These are phyloP conservation scores for Drosophila paulistorum DNA, from an alignment of 1,140 invertebrate genomes.

Conservation along the genomic window DNA sequence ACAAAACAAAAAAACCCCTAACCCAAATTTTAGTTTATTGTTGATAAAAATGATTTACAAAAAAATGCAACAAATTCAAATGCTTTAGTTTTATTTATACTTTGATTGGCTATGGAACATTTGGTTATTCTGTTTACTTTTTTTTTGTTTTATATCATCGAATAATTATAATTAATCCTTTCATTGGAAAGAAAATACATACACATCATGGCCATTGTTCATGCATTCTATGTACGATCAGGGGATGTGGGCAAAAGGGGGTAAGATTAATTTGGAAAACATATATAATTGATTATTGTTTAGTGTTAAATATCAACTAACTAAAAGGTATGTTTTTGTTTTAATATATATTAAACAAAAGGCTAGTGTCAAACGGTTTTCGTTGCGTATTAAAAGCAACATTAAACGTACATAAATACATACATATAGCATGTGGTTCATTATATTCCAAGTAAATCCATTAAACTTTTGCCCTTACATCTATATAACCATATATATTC, in stretches of 20 bases:
- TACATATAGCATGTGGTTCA: constrained; percentile 74
- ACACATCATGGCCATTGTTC: constrained; percentile 52
- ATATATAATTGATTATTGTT: constrained; percentile 34
- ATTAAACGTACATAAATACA: constrained; percentile 14
- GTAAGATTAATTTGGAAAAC: constrained; percentile 41
- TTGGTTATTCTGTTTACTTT: constrained; percentile 42
- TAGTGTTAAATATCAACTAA: constrained; percentile 50
- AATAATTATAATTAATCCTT: constrained; percentile 16
- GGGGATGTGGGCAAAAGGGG: constrained; percentile 25
- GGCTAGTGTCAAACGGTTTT: constrained; percentile 43
- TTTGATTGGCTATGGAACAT: constrained; percentile 71
- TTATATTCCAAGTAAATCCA: constrained; percentile 37
- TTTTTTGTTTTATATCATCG: constrained; percentile 24
- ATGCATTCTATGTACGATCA: neutral
- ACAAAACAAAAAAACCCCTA: constrained; percentile 26
- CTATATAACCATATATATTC: constrained; percentile 42
- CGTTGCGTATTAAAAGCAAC: constrained; percentile 16
- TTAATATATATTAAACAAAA: constrained; percentile 15
- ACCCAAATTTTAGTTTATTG: constrained; percentile 41
- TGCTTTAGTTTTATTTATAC: constrained; percentile 39
- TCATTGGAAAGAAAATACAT: constrained; percentile 38
- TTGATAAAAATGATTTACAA: constrained; percentile 35
- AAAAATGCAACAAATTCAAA: constrained; percentile 16
- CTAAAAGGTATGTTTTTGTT: constrained; percentile 54
- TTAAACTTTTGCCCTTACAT: constrained; percentile 27